phyloP scores from a whole-genome alignment of 2,888 invertebrate species.

The Cheilosia grossa region DNA sequence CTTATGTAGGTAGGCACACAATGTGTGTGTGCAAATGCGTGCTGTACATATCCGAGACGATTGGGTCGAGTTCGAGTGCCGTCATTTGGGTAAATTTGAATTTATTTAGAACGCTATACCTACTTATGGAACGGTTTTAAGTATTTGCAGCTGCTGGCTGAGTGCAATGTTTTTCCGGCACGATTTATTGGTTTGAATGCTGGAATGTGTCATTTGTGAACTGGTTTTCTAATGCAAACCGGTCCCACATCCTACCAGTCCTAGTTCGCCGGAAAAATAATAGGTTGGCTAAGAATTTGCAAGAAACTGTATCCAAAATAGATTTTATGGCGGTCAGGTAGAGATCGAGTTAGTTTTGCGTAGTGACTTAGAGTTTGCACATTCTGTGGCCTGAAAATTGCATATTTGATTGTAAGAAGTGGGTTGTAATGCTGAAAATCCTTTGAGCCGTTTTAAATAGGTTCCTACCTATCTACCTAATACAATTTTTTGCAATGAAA shows the following conservation, averaged over 20 bases:
- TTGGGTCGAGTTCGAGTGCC: slow-evolving; percentile 26
- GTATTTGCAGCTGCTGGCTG: slow-evolving; percentile 33
- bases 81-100: slow-evolving; percentile 60
- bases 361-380: no score
- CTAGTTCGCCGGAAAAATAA: background rate
- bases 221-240: background rate
- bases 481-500: no score
- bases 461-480: no score
- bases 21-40: background rate
- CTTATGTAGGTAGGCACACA: background rate
- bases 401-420: no score
- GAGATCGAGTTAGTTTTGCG: background rate
- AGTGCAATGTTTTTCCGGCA: slow-evolving; percentile 8
- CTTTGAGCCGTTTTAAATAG: no score
- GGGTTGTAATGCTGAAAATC: no score
- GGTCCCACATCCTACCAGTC: background rate
- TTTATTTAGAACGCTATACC: slow-evolving; percentile 23
- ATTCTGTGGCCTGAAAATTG: no score
- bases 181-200: background rate
- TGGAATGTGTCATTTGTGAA: background rate
- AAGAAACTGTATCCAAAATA: background rate
- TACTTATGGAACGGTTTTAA: slow-evolving; percentile 11
- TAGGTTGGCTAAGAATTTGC: background rate
- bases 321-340: background rate
- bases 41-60: background rate